Evolutionary conservation across 2,797 vertebrate genomes (phyloP).

Genomic region (Siniperca undulata): DNA sequence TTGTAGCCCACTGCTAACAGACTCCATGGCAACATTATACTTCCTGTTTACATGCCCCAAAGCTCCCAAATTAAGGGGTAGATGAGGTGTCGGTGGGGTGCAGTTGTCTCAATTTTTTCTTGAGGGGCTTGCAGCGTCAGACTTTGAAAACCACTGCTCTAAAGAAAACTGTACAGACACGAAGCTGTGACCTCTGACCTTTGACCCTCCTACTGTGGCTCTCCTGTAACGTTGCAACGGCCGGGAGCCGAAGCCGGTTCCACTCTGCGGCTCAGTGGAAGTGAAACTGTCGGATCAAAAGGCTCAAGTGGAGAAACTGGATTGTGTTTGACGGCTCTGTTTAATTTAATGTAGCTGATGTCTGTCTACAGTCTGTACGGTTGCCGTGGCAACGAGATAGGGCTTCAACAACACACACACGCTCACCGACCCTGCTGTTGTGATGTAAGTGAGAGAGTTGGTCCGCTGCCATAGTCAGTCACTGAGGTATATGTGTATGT

Average conservation of each 20-base stretch:
- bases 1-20: too few relatives aligned
- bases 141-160: too few relatives aligned
- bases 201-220: not conserved
- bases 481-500: not conserved
- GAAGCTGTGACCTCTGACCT: slow-evolving; percentile 11
- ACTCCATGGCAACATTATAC: too few relatives aligned
- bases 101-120: too few relatives aligned
- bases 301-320: not conserved
- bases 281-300: not conserved
- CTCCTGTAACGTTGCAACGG: not conserved
- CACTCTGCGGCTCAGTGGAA: not conserved
- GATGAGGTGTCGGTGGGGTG: too few relatives aligned
- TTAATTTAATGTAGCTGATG: not conserved
- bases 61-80: too few relatives aligned
- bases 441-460: slow-evolving; percentile 43
- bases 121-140: too few relatives aligned
- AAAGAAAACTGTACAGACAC: not conserved
- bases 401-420: not conserved
- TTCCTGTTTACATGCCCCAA: too few relatives aligned
- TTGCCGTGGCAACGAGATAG: not conserved
- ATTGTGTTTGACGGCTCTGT: not conserved
- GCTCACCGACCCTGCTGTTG: not conserved
- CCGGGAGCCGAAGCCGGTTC: not conserved
- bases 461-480: not conserved
- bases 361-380: not conserved